phyloP scores from a whole-genome alignment of 1,140 invertebrate genomes.

The Mycetomoellerius zeteki region DNA sequence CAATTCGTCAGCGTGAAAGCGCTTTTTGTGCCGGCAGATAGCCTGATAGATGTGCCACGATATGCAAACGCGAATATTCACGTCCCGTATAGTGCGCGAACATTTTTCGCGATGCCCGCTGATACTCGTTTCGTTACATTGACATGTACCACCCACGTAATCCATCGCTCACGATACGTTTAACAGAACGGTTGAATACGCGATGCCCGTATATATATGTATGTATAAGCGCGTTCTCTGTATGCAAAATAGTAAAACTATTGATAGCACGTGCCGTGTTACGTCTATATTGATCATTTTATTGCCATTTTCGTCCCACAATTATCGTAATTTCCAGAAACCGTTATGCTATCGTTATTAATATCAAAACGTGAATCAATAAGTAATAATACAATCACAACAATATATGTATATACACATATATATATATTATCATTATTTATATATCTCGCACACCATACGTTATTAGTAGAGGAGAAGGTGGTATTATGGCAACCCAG shows the following conservation, averaged over 20 bases:
- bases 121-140: conserved; percentile 59
- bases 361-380: not conserved
- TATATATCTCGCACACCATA: not conserved
- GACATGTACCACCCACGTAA: conserved; percentile 54
- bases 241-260: conserved; percentile 43
- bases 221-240: not conserved
- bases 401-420: not conserved
- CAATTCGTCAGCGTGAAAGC: conserved; percentile 58
- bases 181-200: conserved; percentile 38
- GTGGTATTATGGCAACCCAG: no score
- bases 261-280: not conserved
- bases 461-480: conserved; percentile 36
- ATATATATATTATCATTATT: not conserved
- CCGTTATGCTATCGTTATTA: conserved; percentile 11
- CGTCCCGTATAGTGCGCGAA: conserved; percentile 50
- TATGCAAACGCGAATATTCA: conserved; percentile 64
- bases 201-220: conserved; percentile 1
- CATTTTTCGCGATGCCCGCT: conserved; percentile 38
- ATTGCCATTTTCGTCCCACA: not conserved
- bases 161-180: conserved; percentile 61
- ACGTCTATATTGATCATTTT: not conserved
- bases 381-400: conserved; percentile 12
- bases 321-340: conserved; percentile 9
- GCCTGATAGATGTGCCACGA: conserved; percentile 67
- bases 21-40: conserved; percentile 56